These are phyloP conservation scores for Actinia tenebrosa DNA, from an alignment of 64 coral and sea anemone species.

Conservation along the genomic window DNA sequence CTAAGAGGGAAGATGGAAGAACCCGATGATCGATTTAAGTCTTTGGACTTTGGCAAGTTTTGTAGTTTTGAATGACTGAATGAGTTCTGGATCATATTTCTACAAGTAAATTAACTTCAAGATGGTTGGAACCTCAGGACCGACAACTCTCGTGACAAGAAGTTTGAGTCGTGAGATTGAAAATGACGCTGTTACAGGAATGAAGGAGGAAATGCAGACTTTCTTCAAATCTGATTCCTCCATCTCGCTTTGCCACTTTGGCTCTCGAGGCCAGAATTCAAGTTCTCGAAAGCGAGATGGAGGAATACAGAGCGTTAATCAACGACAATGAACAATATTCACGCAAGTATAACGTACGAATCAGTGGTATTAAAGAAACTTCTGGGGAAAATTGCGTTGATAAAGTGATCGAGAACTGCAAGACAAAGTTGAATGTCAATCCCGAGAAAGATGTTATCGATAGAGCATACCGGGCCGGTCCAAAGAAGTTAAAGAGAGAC, in stretches of 20 bases:
- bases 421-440: conserved; percentile 22
- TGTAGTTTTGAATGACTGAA: not conserved
- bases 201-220: not conserved
- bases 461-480: conserved; percentile 10
- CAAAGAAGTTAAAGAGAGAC: conserved; percentile 3
- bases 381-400: conserved; percentile 26
- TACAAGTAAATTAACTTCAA: not conserved
- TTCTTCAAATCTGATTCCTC: not conserved
- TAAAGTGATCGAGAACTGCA: conserved; percentile 23
- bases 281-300: not conserved
- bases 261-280: conserved; percentile 4
- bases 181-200: not conserved
- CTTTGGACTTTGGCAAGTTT: not conserved
- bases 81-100: not conserved
- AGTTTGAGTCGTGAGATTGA: not conserved
- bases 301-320: conserved; percentile 14
- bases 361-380: conserved; percentile 21
- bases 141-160: not conserved
- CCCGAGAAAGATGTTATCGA: not conserved
- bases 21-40: not conserved
- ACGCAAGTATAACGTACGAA: conserved; percentile 33
- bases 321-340: conserved; percentile 48
- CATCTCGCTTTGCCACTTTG: not conserved
- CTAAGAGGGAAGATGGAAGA: no score
- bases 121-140: not conserved